Evolutionary conservation across 2,888 invertebrate species (phyloP), one percentile per base, ranked within the genome.

Genomic region (Toxonevra muliebris): DNA sequence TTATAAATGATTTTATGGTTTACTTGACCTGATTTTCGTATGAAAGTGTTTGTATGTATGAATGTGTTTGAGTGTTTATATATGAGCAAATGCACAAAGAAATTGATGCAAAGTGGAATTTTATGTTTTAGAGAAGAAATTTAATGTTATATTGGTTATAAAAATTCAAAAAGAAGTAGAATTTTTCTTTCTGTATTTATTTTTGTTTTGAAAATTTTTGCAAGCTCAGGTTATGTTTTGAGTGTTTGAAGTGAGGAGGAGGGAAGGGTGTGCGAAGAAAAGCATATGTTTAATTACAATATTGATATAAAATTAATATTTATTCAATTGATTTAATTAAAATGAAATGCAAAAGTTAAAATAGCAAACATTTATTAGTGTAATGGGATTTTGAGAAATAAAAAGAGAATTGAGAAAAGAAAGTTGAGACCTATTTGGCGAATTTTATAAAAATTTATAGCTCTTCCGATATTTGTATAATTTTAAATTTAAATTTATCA

Each of bases 131-230:
- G 79, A 80, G 79, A 82, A 82, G 82, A 80, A 80, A 82, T 82
- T 82, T 82, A 82, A 81, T 80, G 82, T 80, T 82, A 82, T 82
- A 82, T 80, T 80, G 82, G 82, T 81, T 80, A 80, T 82, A 82
- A 79, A 81, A 81, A 81, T 80, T 30, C 30, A 30, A 4, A 30
- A 30, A 30, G 30, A 30, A 77, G 77, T 12, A 43, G 48, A 64
- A 55, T 48, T 41, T 64, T 12, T 1, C 45, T 12, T 12, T 12
- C 1, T 45, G 45, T 1, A 63, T 15, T 15, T 43, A 12, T 40
- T 41, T 64, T 64, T 64, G 55, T 45, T 20, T 50, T 12, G 15
- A 30, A 30, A 30, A 30, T 30, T 30, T 2, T 30, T 30, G 30
- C 7, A 30, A 30, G 7, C 30, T 30, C 30, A 4, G 30, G 7